Evolutionary conservation across 2,113 vertebrate genomes (phyloP).

Genomic region (Morone saxatilis): DNA sequence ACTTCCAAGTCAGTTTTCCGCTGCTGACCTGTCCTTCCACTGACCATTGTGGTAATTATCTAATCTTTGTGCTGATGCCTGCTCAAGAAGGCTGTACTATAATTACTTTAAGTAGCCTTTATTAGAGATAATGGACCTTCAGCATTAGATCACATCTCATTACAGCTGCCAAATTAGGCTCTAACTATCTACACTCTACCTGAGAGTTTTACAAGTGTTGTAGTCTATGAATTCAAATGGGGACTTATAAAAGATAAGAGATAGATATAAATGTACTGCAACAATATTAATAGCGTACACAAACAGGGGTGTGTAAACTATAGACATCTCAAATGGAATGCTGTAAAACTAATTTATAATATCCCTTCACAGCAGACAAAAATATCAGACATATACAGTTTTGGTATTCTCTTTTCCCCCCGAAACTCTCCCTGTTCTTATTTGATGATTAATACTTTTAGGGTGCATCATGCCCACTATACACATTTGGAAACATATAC

Average conservation of each 20-base stretch:
- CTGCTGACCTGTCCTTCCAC: conserved; percentile 48
- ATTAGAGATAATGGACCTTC: conserved; percentile 62
- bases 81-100: conserved; percentile 38
- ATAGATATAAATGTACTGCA: not conserved
- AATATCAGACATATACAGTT: not conserved
- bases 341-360: not conserved
- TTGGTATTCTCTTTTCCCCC: not conserved
- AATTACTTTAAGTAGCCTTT: conserved; percentile 67
- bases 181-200: conserved; percentile 25
- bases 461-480: not conserved
- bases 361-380: not conserved
- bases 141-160: conserved; percentile 54
- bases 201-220: conserved; percentile 24
- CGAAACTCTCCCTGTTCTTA: not conserved
- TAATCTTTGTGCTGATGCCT: conserved; percentile 50
- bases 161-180: conserved; percentile 53
- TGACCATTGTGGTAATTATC: conserved; percentile 52
- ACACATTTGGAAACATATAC: too few species aligned
- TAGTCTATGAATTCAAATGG: conserved; percentile 21
- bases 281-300: not conserved
- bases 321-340: not conserved
- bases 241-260: not conserved
- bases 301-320: not conserved
- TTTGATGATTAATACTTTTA: not conserved
- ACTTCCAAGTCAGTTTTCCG: conserved; percentile 31